A percentile compares a stretch with the other conserved stretches of the same genome.
Conservation (phyloP, 2,797 vertebrate genomes). For the Sebastes dallii region DNA sequence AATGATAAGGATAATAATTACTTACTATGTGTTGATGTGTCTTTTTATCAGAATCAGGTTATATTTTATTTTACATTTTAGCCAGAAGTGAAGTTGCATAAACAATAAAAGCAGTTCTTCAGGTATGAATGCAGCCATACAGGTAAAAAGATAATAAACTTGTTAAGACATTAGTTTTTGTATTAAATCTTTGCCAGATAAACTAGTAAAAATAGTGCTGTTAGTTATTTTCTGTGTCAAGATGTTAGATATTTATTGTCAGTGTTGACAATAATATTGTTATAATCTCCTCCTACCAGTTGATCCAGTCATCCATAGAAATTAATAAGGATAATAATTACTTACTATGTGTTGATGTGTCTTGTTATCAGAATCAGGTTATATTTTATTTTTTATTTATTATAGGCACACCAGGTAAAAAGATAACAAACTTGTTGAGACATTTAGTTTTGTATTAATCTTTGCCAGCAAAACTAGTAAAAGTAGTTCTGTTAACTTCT, state of each 20-base stretch:
- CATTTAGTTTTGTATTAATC: not conserved
- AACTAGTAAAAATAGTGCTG: not conserved
- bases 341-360: not conserved
- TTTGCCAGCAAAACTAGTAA: not conserved
- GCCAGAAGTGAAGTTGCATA: not conserved
- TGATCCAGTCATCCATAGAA: too few species aligned
- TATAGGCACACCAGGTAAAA: not conserved
- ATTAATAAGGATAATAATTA: too few species aligned
- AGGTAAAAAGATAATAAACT: not conserved
- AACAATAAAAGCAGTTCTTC: conserved; percentile 24
- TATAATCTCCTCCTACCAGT: too few species aligned
- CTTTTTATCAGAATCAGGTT: too few species aligned
- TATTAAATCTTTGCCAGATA: not conserved
- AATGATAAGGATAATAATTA: too few species aligned
- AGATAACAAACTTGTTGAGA: not conserved
- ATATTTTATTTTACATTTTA: conserved; percentile 29
- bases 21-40: too few species aligned
- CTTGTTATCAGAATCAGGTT: too few species aligned
- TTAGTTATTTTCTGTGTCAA: not conserved
- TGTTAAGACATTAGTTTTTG: not conserved
- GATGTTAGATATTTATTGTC: too few species aligned
- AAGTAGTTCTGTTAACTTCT: not conserved
- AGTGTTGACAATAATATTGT: too few species aligned
- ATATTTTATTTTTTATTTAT: too few species aligned
- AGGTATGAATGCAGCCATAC: not conserved